A percentile compares a stretch with the other conserved stretches of the same genome.
These are phyloP conservation scores for Alligator sinensis DNA, from an alignment of 2,113 vertebrate genomes.

Conservation along the genomic window DNA sequence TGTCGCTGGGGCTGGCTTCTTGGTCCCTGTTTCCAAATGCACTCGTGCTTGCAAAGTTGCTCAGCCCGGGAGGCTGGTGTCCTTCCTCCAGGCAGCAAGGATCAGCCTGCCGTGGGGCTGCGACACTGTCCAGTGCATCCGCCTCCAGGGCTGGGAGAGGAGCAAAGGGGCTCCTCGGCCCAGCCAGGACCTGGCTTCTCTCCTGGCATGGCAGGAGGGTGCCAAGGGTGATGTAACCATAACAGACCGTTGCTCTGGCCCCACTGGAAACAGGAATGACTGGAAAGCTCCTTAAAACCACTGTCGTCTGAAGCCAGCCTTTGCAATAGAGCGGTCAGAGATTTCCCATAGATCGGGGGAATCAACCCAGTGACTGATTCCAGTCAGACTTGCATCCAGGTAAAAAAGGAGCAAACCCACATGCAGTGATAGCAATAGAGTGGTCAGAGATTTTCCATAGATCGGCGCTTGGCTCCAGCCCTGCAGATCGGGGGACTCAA, in stretches of 20 bases:
- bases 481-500: neutral
- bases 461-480: neutral
- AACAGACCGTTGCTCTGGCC: neutral
- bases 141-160: neutral
- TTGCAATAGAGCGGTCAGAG: neutral
- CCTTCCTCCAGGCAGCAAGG: neutral
- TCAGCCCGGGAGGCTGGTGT: neutral
- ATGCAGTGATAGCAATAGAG: neutral
- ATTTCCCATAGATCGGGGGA: constrained; percentile 17
- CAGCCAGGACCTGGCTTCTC: neutral
- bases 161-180: neutral
- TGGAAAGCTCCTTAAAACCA: constrained; percentile 30
- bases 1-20: neutral
- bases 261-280: neutral
- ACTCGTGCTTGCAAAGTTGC: accelerated
- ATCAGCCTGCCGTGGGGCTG: neutral
- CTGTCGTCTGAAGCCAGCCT: neutral
- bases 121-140: neutral
- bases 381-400: too few relatives aligned
- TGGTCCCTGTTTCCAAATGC: neutral
- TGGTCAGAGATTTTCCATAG: constrained; percentile 7
- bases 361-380: neutral
- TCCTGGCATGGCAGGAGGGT: neutral
- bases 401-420: too few relatives aligned
- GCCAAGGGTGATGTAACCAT: neutral